Base-by-base conservation (phyloP, 2,113 vertebrate species). In the Pelvicachromis taeniatus region DNA sequence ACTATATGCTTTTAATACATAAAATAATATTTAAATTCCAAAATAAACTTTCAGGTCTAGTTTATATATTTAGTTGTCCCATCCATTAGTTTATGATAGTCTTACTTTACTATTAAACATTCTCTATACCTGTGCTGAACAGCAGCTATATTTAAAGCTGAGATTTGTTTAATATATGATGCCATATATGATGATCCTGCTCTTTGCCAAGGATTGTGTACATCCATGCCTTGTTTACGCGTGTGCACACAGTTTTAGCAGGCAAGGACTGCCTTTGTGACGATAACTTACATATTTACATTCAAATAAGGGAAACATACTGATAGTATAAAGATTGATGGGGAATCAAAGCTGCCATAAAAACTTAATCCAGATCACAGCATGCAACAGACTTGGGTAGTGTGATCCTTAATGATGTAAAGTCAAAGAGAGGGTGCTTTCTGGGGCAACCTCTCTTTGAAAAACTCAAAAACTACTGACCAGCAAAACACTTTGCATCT, bases 401-500 rank as follows among this genome's bases (percentile, higher is more conserved):
- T 82, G 63, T 56, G 31, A 4, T 59, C 61, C 19, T 31, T 77
- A 77, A 83, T 56, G 13, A 83, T 70, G 33, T 68, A 35, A 78
- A 70, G 80, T 12, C 33, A 82, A 29, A 80, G 81, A 48, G 40
- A 84, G 17, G 63, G 63, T 59, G n/a, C 53, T 77, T 70, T 90
- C 68, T 68, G 78, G 50, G 83, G n/a, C n/a, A n/a, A n/a, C n/a
- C n/a, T n/a, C n/a, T n/a, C n/a, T n/a, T n/a, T n/a, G 85, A 88
- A 81, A 77, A 83, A 29, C 75, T 21, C 61, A n/a, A 31, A 61
- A 88, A 80, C 4, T 42, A 88, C n/a, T 91, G 85, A 90, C 86
- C 81, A 29, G 53, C 11, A 87, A 84, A 86, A 82, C 77, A 68
- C 31, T 82, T 83, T 77, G 88, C 85, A 93, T 93, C 73, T 52